Evolutionary conservation across 2,113 vertebrate genomes (phyloP).

Genomic region (Hypocryptadius cinnamomeus): DNA sequence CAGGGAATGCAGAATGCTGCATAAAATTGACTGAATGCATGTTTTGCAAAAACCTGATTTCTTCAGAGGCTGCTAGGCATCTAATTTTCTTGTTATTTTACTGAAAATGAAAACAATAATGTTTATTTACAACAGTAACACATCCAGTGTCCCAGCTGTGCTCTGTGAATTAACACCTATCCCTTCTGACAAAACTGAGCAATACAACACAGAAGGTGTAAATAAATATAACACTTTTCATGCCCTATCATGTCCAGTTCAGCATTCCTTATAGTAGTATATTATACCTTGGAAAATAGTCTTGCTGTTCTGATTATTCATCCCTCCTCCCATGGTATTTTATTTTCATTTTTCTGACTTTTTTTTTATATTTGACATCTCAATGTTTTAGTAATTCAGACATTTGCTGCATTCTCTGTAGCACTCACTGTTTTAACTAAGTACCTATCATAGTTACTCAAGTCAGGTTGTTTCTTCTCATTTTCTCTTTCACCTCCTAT

Average conservation of each 20-base stretch:
- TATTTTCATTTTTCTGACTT: neutral
- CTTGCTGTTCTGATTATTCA: neutral
- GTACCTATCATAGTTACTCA: neutral
- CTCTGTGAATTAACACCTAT: slow-evolving; percentile 19
- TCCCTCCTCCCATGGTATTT: rapidly evolving
- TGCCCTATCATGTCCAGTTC: neutral
- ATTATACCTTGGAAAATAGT: neutral
- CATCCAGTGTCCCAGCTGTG: neutral
- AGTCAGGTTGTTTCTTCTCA: neutral
- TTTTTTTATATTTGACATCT: neutral
- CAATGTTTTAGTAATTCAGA: neutral
- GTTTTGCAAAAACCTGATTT: neutral
- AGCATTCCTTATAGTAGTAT: neutral
- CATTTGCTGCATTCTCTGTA: neutral
- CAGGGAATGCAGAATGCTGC: neutral
- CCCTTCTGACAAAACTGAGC: neutral
- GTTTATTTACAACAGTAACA: neutral
- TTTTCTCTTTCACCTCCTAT: neutral
- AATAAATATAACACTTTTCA: slow-evolving; percentile 23
- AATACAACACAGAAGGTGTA: neutral
- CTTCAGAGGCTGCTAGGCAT: neutral
- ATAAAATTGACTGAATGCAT: neutral
- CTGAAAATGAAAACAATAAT: neutral
- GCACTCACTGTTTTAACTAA: neutral
- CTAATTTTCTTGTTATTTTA: neutral